A percentile compares a stretch with the other conserved stretches of the same genome.
These are phyloP conservation scores for Butastur rufipennis DNA, from an alignment of 2,113 vertebrate species.

Conservation along the genomic window DNA sequence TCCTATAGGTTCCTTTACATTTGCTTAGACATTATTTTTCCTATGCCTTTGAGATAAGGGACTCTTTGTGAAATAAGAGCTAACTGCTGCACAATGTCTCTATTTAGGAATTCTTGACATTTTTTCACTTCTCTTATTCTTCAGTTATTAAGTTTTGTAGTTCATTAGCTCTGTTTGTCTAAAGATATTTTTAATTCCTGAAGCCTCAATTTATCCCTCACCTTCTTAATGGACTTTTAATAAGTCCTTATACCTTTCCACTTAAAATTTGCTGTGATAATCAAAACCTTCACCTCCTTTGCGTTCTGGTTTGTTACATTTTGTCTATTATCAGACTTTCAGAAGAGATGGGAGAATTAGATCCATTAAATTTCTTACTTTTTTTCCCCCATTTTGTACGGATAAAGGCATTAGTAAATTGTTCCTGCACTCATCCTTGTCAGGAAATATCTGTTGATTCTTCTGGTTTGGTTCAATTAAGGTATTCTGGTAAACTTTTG, in stretches of 20 bases:
- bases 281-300: background rate
- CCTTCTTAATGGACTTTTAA: background rate
- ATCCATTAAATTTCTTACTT: background rate
- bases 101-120: background rate
- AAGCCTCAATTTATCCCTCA: background rate
- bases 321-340: background rate
- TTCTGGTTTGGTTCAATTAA: background rate
- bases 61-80: background rate
- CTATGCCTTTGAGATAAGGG: background rate
- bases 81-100: background rate
- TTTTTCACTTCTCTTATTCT: background rate
- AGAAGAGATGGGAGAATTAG: background rate
- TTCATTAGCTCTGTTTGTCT: background rate
- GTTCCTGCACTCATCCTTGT: background rate
- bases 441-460: background rate
- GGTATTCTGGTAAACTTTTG: background rate
- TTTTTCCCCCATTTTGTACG: background rate
- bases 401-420: background rate
- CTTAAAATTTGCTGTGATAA: background rate
- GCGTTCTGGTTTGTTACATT: background rate
- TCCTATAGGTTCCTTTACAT: background rate
- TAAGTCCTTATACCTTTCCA: background rate
- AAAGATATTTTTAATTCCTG: background rate
- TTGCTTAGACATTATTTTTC: background rate
- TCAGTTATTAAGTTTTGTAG: background rate